A percentile compares a stretch with the other conserved stretches of the same genome.
These are phyloP conservation scores for Gymnogyps californianus DNA, from an alignment of 2,113 vertebrate species.

Conservation along the genomic window DNA sequence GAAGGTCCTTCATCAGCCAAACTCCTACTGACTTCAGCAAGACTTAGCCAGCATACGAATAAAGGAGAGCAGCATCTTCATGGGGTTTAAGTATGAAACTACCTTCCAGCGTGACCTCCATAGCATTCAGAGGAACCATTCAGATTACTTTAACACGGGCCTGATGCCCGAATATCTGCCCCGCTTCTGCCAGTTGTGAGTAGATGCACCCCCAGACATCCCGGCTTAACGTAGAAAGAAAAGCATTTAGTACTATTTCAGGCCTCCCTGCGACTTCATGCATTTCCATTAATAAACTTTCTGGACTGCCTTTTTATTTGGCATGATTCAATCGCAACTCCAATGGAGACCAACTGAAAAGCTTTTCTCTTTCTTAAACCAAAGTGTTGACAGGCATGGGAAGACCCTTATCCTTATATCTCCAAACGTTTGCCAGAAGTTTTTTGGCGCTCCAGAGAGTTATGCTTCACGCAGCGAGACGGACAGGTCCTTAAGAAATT, in stretches of 20 bases:
- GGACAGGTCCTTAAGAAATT: not conserved
- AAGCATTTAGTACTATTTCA: not conserved
- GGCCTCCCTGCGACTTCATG: not conserved
- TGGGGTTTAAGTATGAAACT: accelerated
- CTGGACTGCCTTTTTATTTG: not conserved
- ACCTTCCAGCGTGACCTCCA: not conserved
- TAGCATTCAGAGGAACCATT: not conserved
- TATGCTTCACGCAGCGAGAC: accelerated
- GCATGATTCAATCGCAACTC: not conserved
- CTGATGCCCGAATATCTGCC: not conserved
- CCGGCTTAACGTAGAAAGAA: accelerated
- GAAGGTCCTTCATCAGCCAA: not conserved
- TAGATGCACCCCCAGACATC: not conserved
- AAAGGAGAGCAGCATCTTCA: not conserved
- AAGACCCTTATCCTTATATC: not conserved
- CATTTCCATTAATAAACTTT: not conserved
- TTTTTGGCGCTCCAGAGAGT: not conserved
- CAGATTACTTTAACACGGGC: accelerated
- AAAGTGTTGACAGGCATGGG: not conserved
- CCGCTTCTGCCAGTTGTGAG: accelerated
- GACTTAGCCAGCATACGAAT: not conserved
- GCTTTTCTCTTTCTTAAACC: not conserved
- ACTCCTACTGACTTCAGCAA: not conserved
- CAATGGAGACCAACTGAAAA: not conserved
- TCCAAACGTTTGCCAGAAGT: not conserved